These are phyloP conservation scores for Grus americana DNA, from an alignment of 2,113 vertebrate genomes.

Conservation along the genomic window DNA sequence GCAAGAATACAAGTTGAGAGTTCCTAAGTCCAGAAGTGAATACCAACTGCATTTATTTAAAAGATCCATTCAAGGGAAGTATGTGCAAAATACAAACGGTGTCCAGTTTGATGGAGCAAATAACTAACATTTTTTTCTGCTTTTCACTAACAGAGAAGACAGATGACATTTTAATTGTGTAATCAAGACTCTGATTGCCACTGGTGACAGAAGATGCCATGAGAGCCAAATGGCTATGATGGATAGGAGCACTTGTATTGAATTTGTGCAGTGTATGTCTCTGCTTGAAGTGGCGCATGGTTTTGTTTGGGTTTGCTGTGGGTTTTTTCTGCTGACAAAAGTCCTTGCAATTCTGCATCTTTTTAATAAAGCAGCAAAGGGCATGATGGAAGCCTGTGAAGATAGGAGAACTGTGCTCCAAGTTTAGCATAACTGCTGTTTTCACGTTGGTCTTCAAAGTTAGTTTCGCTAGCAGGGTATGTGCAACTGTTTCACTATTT, in stretches of 20 bases:
- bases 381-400: not conserved
- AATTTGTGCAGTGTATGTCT: not conserved
- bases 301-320: not conserved
- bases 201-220: not conserved
- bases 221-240: not conserved
- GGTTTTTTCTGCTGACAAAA: not conserved
- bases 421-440: not conserved
- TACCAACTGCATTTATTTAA: not conserved
- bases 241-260: not conserved
- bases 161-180: constrained; percentile 1
- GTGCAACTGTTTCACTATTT: not conserved
- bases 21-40: not conserved
- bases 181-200: not conserved
- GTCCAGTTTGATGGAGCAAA: not conserved
- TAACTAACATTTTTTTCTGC: not conserved
- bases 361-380: not conserved
- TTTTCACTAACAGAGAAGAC: not conserved
- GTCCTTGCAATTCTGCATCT: not conserved
- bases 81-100: not conserved
- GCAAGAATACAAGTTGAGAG: not conserved
- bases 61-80: not conserved
- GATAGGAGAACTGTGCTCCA: not conserved
- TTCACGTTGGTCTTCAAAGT: not conserved
- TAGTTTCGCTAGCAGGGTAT: not conserved
- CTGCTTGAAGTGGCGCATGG: not conserved